phyloP scores from a whole-genome alignment of 2,797 vertebrate species.

The Anas bernieri region DNA sequence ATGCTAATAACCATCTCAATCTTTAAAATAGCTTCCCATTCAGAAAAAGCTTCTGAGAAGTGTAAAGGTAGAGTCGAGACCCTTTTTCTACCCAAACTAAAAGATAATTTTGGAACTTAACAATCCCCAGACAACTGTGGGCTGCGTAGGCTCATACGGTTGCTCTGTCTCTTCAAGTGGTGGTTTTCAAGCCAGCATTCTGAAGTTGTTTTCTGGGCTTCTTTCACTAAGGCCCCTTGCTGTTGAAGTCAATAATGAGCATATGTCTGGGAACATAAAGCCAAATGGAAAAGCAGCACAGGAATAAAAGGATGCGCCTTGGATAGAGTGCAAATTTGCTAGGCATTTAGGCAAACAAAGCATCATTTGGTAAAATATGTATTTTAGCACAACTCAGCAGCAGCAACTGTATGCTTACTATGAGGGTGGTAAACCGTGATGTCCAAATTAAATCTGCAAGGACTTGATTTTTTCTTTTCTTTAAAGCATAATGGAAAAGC shows the following conservation, averaged over 20 bases:
- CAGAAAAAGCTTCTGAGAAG: neutral
- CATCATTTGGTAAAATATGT: neutral
- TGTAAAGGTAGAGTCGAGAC: neutral
- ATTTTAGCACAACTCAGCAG: neutral
- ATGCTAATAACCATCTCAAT: accelerated
- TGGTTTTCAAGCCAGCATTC: neutral
- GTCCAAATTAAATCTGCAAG: neutral
- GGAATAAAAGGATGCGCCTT: neutral
- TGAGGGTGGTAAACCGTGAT: neutral
- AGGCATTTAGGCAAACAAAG: neutral
- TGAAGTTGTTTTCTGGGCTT: neutral
- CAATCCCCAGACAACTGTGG: neutral
- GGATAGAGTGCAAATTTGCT: neutral
- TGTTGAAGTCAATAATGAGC: neutral
- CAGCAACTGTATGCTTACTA: neutral
- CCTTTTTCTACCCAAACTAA: neutral
- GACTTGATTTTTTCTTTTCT: neutral
- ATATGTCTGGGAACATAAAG: neutral
- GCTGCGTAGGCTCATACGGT: neutral
- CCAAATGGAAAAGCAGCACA: neutral
- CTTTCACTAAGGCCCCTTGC: neutral
- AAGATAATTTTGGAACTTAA: neutral
- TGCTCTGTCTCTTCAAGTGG: accelerated
- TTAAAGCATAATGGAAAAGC: neutral
- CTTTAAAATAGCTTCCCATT: neutral